Evolutionary conservation across 2,113 vertebrate genomes (phyloP).

Genomic region (Lethenteron reissneri): DNA sequence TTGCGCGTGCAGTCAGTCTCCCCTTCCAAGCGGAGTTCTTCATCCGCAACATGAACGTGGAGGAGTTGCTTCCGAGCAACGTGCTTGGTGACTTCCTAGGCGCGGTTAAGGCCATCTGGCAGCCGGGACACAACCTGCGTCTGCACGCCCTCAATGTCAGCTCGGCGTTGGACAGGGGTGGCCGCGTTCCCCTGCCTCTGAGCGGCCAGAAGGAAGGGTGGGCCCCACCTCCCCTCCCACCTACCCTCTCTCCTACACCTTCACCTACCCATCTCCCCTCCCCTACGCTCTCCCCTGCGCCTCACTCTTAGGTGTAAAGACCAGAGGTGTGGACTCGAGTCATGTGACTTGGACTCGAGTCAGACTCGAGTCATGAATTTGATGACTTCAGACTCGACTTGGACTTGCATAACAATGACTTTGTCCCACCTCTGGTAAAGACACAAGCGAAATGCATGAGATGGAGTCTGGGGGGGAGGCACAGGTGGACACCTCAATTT

Average conservation of each 20-base stretch:
- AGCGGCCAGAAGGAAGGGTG: constrained; percentile 95
- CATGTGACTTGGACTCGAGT: too few species aligned
- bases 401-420: too few species aligned
- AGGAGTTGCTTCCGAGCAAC: constrained; percentile 93
- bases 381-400: too few species aligned
- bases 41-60: constrained; percentile 95
- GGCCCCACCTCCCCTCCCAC: constrained; percentile 14
- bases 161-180: constrained; percentile 74
- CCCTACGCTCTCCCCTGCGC: not conserved
- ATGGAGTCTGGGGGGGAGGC: too few species aligned
- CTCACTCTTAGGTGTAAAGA: not conserved
- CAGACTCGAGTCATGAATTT: too few species aligned
- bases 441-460: too few species aligned
- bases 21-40: constrained; percentile 89
- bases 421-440: too few species aligned
- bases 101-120: constrained; percentile 92
- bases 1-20: constrained; percentile 19
- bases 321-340: too few species aligned
- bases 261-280: not conserved
- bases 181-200: constrained; percentile 76
- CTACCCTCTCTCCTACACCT: not conserved
- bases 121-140: constrained; percentile 36
- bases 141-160: constrained; percentile 95
- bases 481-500: too few species aligned
- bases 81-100: constrained; percentile 87